Conservation (phyloP, 2,113 vertebrate genomes). For the Crypturellus undulatus region DNA sequence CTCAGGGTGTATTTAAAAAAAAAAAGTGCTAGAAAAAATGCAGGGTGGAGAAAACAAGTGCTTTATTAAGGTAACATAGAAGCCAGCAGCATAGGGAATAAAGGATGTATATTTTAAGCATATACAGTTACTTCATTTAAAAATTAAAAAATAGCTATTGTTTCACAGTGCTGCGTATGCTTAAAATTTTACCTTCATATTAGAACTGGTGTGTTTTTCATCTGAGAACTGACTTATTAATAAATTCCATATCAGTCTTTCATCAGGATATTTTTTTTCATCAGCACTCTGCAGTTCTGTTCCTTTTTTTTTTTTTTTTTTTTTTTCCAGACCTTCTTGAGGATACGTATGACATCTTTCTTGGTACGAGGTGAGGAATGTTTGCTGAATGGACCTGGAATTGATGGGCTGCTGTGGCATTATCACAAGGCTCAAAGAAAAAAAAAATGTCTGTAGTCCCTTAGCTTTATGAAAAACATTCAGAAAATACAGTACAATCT, state of each 20-base stretch:
- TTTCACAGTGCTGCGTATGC: background rate
- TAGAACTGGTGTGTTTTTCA: background rate
- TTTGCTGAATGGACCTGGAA: background rate
- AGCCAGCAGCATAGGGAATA: background rate
- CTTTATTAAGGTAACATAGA: constrained; percentile 62
- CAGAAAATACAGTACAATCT: background rate
- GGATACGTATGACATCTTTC: background rate
- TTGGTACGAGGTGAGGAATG: background rate
- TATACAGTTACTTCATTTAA: background rate
- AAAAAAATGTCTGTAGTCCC: accelerated
- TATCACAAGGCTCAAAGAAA: accelerated
- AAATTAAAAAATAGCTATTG: background rate
- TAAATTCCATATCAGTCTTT: background rate
- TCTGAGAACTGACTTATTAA: background rate
- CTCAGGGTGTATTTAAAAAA: constrained; percentile 33
- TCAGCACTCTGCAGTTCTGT: background rate
- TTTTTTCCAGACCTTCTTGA: background rate
- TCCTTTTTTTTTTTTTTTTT: background rate
- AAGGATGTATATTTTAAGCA: constrained; percentile 2
- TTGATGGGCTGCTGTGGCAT: background rate
- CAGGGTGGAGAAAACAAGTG: constrained; percentile 6
- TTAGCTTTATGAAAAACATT: background rate
- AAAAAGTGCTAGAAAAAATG: constrained; percentile 16
- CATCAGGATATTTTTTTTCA: background rate
- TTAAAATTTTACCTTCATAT: background rate